Percentiles rank a stretch among this genome's conserved stretches.
Evolutionary conservation across 1,140 invertebrate species (phyloP).

Genomic region (Scaptomyza graminum): DNA sequence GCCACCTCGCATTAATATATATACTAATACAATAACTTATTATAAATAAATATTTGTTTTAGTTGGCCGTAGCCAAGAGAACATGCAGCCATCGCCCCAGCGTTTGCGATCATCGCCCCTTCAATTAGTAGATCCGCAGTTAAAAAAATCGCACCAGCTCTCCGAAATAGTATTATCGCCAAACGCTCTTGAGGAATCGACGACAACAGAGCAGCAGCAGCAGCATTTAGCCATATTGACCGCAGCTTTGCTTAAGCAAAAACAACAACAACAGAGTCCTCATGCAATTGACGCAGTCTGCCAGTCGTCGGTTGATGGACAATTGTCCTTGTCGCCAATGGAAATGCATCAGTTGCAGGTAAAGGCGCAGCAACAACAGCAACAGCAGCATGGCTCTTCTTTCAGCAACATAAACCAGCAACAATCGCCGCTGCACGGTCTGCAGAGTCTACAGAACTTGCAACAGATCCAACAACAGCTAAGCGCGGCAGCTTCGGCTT

Average conservation of each 20-base stretch:
- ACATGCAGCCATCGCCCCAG: background rate
- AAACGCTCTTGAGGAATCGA: constrained; percentile 14
- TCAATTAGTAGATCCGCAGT: constrained; percentile 27
- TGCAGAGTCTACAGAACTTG: constrained; percentile 65
- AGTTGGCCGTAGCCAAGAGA: constrained; percentile 24
- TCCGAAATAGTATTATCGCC: constrained; percentile 21
- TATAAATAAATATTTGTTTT: too few species aligned
- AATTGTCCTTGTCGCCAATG: constrained; percentile 12
- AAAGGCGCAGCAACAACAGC: constrained; percentile 13
- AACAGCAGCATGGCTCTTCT: constrained; percentile 1
- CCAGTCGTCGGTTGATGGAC: background rate
- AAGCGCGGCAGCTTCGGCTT: constrained; percentile 43
- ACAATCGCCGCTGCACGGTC: constrained; percentile 42
- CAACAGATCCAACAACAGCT: constrained; percentile 78
- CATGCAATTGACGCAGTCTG: constrained; percentile 16
- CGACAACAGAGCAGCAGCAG: constrained; percentile 51
- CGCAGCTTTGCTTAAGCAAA: constrained; percentile 61
- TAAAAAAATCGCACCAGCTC: constrained; percentile 34
- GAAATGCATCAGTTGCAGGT: constrained; percentile 44
- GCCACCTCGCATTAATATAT: too few species aligned
- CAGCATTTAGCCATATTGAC: constrained; percentile 57
- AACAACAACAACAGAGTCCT: constrained; percentile 51
- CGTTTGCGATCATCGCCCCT: constrained; percentile 33
- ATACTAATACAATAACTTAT: too few species aligned
- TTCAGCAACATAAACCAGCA: constrained; percentile 18